A percentile compares a stretch with the other conserved stretches of the same genome.
Conservation (phyloP, 1,140 invertebrate species). For the Paramacrobiotus metropolitanus region DNA sequence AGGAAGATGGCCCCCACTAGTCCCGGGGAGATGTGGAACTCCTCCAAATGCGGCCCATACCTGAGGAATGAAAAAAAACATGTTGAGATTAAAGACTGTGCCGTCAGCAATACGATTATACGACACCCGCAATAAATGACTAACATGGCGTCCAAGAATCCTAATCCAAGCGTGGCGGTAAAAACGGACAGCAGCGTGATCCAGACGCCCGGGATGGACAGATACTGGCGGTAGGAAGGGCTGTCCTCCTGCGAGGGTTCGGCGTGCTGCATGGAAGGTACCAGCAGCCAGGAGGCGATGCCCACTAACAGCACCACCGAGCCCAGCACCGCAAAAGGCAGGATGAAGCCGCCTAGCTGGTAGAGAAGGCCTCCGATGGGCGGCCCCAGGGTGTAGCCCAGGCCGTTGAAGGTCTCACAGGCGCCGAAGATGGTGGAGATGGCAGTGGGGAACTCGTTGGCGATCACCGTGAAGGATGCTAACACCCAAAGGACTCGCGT, state of each 20-base stretch:
- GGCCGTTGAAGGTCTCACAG: conserved; percentile 15
- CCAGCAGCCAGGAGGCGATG: conserved; percentile 10
- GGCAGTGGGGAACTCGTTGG: conserved; percentile 70
- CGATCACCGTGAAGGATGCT: conserved; percentile 65
- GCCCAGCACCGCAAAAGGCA: conserved; percentile 19
- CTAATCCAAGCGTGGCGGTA: neutral
- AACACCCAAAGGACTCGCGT: neutral
- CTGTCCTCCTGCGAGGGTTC: no score
- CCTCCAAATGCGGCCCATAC: conserved; percentile 1
- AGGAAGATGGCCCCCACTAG: neutral
- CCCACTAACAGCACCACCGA: conserved; percentile 14
- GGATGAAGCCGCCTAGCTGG: conserved; percentile 19
- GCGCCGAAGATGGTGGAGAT: conserved; percentile 58
- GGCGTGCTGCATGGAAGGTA: conserved; percentile 13
- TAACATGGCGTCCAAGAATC: conserved; percentile 4
- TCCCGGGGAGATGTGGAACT: neutral
- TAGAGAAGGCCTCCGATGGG: conserved; percentile 19
- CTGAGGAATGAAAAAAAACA: no score
- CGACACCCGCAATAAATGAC: no score
- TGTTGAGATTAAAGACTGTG: no score
- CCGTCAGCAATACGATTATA: no score
- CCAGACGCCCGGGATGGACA: neutral
- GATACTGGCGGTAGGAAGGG: neutral
- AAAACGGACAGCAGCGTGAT: neutral
- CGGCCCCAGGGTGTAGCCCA: conserved; percentile 20